Evolutionary conservation across 1,140 invertebrate genomes (phyloP).

Genomic region (Drosophila ogumai): DNA sequence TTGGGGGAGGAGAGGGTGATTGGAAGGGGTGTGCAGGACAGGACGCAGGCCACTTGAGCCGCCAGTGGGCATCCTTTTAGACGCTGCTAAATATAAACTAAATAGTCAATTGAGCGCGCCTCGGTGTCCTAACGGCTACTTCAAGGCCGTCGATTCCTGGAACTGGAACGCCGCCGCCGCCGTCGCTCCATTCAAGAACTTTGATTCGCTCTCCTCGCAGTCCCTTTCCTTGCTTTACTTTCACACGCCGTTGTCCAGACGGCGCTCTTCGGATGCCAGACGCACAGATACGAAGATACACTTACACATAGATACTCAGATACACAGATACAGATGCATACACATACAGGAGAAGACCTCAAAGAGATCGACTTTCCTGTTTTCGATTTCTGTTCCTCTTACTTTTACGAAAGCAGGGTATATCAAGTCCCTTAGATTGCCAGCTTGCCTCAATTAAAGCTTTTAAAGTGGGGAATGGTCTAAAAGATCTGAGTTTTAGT

Average conservation of each 20-base stretch:
- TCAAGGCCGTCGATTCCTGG: slow-evolving; percentile 74
- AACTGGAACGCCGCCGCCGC: slow-evolving; percentile 51
- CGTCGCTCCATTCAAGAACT: slow-evolving; percentile 68
- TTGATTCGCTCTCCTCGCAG: slow-evolving; percentile 51
- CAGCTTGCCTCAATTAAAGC: not conserved
- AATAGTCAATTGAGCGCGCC: slow-evolving; percentile 80
- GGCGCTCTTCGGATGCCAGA: slow-evolving; percentile 40
- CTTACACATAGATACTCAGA: not conserved
- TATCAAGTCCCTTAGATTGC: not conserved
- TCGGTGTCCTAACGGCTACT: slow-evolving; percentile 73
- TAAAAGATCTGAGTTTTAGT: fast-evolving
- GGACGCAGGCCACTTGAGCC: slow-evolving; percentile 64
- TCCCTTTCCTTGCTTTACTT: slow-evolving; percentile 49
- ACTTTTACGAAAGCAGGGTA: not conserved
- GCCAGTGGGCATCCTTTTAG: slow-evolving; percentile 64
- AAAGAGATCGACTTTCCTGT: slow-evolving; percentile 47
- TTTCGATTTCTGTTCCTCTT: slow-evolving; percentile 40
- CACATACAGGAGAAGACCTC: slow-evolving; percentile 10
- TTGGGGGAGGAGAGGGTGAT: slow-evolving; percentile 13
- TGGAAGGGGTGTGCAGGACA: slow-evolving; percentile 22
- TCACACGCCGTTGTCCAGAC: slow-evolving; percentile 59
- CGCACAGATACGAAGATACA: slow-evolving; percentile 11
- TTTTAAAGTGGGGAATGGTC: not conserved
- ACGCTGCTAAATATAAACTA: slow-evolving; percentile 79
- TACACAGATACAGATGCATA: slow-evolving; percentile 7